These are phyloP conservation scores for Porites australiensis DNA, from an alignment of 64 coral and sea anemone genomes.

Conservation along the genomic window DNA sequence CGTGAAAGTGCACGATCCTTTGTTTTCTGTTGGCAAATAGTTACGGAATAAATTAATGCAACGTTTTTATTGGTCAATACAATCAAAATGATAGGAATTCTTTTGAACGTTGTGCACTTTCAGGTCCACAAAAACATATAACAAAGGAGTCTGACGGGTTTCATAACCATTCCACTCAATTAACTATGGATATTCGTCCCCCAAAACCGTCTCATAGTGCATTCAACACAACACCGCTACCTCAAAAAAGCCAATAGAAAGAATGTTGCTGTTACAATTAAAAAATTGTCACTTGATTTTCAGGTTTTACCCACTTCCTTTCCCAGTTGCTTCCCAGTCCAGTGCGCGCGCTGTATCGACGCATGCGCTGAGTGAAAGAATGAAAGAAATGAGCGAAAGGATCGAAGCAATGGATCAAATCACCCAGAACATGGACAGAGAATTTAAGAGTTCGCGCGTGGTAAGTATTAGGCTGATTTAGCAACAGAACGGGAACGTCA, in stretches of 20 bases:
- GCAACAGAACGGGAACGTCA: not conserved
- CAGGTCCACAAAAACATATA: too few species aligned
- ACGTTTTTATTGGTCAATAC: too few species aligned
- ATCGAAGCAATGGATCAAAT: slow-evolving; percentile 72
- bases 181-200: too few species aligned
- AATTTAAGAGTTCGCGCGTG: slow-evolving; percentile 69
- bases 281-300: not conserved
- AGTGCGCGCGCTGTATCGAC: slow-evolving; percentile 21
- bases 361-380: slow-evolving; percentile 24
- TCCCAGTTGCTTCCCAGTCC: not conserved
- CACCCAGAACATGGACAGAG: slow-evolving; percentile 73
- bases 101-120: too few species aligned
- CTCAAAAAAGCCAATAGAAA: not conserved
- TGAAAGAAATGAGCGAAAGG: slow-evolving; percentile 61
- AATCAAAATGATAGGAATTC: too few species aligned
- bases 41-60: too few species aligned
- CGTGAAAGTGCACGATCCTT: too few species aligned
- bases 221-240: too few species aligned
- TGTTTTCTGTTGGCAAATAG: too few species aligned
- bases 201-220: too few species aligned
- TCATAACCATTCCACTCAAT: too few species aligned
- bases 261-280: not conserved
- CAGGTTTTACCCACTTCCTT: not conserved
- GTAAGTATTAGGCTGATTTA: slow-evolving; percentile 9
- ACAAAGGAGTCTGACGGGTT: too few species aligned